Conservation (phyloP, 2,888 invertebrate genomes). For the Electrophaes corylata region DNA sequence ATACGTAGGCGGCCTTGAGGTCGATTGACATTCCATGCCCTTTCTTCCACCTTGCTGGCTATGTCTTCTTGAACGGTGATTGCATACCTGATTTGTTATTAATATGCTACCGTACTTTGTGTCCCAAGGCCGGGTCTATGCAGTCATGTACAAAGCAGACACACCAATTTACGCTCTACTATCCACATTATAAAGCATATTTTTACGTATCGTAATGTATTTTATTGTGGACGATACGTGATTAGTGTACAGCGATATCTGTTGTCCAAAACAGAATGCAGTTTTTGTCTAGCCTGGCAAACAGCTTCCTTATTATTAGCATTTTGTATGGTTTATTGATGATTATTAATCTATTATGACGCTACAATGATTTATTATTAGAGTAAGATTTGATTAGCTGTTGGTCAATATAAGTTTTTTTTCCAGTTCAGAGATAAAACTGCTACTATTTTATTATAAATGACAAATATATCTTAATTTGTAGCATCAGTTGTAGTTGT, state of each 20-base stretch:
- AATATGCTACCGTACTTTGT: conserved; percentile 73
- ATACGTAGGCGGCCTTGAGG: conserved; percentile 67
- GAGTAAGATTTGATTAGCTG: neutral
- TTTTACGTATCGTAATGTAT: conserved; percentile 14
- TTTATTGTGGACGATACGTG: conserved; percentile 51
- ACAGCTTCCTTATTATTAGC: conserved; percentile 25
- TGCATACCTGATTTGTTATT: conserved; percentile 78
- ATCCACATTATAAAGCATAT: conserved; percentile 14
- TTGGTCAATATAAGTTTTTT: no score
- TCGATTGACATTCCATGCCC: conserved; percentile 77
- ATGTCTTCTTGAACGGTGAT: conserved; percentile 76
- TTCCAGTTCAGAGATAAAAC: no score
- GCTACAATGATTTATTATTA: neutral
- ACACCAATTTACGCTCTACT: conserved; percentile 34
- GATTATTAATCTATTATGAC: conserved; percentile 3
- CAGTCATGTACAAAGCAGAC: conserved; percentile 41
- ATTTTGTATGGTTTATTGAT: conserved; percentile 7
- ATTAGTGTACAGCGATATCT: conserved; percentile 65
- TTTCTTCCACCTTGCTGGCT: conserved; percentile 80
- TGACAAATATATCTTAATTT: no score
- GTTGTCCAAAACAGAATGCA: conserved; percentile 59
- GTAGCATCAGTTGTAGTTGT: no score
- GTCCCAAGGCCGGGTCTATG: conserved; percentile 70
- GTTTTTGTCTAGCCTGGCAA: conserved; percentile 39
- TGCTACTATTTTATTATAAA: no score